Evolutionary conservation across 2,113 vertebrate genomes (phyloP).

Genomic region (Orycteropus afer): DNA sequence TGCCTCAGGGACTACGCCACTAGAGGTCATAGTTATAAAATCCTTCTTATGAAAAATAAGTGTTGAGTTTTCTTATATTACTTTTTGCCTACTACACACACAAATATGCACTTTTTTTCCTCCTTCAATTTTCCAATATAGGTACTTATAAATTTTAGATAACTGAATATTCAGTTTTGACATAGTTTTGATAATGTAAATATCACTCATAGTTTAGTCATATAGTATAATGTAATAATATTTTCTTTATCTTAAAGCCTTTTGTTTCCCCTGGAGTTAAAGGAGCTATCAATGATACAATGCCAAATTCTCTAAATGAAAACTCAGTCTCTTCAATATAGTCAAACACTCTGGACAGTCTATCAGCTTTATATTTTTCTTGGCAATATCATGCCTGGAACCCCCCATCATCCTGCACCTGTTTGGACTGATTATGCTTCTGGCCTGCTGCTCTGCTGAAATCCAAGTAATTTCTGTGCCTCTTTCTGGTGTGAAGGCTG

Average conservation of each 20-base stretch:
- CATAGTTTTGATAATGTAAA: neutral
- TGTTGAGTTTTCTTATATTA: neutral
- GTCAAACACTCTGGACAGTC: neutral
- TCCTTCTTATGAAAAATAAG: neutral
- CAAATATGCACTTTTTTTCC: neutral
- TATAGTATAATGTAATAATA: neutral
- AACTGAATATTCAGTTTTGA: neutral
- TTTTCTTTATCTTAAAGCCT: neutral
- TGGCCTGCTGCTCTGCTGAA: neutral
- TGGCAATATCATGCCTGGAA: neutral
- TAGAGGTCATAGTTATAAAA: neutral
- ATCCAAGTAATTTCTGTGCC: neutral
- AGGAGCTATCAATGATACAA: neutral
- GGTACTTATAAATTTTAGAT: neutral
- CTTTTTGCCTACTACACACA: neutral
- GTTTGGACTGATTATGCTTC: neutral
- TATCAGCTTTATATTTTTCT: neutral
- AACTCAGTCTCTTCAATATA: neutral
- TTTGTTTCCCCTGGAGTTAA: constrained; percentile 16
- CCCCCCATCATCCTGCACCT: neutral
- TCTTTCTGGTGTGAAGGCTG: too few relatives aligned
- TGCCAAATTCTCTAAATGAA: neutral
- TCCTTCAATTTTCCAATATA: neutral
- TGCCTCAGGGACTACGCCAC: too few relatives aligned
- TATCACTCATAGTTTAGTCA: neutral